Evolutionary conservation across 2,797 vertebrate species (phyloP).

Genomic region (Lindbergichthys nudifrons): DNA sequence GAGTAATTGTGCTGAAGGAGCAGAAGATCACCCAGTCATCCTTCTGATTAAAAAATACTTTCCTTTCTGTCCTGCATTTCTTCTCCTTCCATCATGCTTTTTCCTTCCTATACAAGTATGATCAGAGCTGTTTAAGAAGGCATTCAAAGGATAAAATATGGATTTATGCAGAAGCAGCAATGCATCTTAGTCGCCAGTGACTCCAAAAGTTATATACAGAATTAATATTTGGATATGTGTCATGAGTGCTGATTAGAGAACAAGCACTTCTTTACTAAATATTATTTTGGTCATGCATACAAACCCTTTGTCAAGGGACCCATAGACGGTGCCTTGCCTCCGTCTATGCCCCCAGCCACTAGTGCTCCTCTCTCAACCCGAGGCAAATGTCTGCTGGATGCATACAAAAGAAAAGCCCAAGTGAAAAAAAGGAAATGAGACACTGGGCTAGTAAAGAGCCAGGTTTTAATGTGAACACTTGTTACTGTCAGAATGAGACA

Average conservation of each 20-base stretch:
- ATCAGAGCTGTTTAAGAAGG: constrained; percentile 21
- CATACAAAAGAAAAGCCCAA: background rate
- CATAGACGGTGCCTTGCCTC: too few species aligned
- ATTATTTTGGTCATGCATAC: background rate
- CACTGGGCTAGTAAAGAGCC: background rate
- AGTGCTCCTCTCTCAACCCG: too few species aligned
- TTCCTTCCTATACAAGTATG: background rate
- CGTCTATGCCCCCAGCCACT: too few species aligned
- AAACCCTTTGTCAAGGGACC: too few species aligned
- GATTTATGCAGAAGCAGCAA: constrained; percentile 16
- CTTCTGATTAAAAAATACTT: constrained; percentile 31
- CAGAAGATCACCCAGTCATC: constrained; percentile 46
- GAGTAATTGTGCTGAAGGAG: constrained; percentile 55
- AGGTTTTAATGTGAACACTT: background rate
- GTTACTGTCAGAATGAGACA: background rate
- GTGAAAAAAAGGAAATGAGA: background rate
- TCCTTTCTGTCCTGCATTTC: background rate
- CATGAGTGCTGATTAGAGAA: constrained; percentile 1
- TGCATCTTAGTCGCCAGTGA: background rate
- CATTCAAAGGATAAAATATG: constrained; percentile 15
- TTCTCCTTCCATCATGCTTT: constrained; percentile 9
- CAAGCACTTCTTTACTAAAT: background rate
- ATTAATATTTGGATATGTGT: background rate
- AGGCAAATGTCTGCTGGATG: too few species aligned
- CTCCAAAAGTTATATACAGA: background rate